A percentile compares a stretch with the other conserved stretches of the same genome.
Conservation (phyloP, 2,888 invertebrate species). For the Lomographa bimaculata region DNA sequence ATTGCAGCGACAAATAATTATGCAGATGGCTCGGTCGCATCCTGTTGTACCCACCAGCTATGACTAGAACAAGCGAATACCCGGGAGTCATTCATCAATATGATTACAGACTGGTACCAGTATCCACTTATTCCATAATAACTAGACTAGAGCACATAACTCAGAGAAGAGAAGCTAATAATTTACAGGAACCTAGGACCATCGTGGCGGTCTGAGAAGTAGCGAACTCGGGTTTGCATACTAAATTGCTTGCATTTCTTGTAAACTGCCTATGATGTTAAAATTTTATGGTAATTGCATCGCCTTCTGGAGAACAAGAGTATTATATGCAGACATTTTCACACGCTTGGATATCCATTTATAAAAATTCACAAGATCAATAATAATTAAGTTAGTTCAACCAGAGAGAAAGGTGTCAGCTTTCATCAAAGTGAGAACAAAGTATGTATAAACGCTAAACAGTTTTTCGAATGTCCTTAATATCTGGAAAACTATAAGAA, state of each 20-base stretch:
- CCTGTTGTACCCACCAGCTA: too few species aligned
- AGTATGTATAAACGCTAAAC: too few species aligned
- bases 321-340: conserved; percentile 9
- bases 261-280: conserved; percentile 12
- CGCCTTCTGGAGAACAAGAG: conserved; percentile 6
- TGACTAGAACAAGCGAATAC: conserved; percentile 19
- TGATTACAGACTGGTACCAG: conserved; percentile 41
- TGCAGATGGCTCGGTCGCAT: conserved; percentile 15
- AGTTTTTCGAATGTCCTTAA: too few species aligned
- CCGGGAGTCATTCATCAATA: conserved; percentile 44
- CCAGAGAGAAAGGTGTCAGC: too few species aligned
- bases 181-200: conserved; percentile 45
- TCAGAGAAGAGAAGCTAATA: conserved; percentile 40
- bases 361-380: conserved; percentile 1
- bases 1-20: not conserved
- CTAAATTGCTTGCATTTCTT: conserved; percentile 19
- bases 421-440: too few species aligned
- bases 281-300: conserved; percentile 15
- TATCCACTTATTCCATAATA: conserved; percentile 40
- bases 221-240: conserved; percentile 9
- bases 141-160: conserved; percentile 37
- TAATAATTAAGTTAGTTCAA: too few species aligned
- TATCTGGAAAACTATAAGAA: too few species aligned
- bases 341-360: too few species aligned
- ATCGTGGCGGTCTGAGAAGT: not conserved